These are phyloP conservation scores for Apis florea DNA, from an alignment of 1,140 invertebrate species.

Conservation along the genomic window DNA sequence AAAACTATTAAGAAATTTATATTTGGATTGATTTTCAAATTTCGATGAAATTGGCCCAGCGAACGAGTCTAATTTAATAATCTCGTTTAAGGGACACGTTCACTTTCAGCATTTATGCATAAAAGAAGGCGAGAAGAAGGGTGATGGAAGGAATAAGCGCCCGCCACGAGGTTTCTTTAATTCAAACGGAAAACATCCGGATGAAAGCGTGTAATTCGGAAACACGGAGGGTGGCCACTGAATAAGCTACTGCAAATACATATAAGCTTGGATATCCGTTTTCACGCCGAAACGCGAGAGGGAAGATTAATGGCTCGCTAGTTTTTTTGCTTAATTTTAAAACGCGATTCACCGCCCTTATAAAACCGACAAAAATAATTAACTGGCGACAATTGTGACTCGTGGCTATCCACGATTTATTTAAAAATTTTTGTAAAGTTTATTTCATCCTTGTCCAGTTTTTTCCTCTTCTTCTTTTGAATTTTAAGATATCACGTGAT, in stretches of 20 bases:
- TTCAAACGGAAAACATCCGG: background rate
- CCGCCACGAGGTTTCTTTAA: background rate
- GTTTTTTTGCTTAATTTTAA: background rate
- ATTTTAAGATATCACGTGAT: no score
- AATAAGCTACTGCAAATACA: background rate
- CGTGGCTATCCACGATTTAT: background rate
- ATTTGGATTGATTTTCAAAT: no score
- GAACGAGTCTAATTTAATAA: no score
- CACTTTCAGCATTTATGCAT: background rate
- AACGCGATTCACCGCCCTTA: background rate
- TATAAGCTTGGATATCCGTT: background rate
- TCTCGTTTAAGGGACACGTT: background rate
- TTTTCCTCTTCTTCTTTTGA: background rate
- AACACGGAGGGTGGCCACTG: background rate
- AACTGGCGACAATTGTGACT: background rate
- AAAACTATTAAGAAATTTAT: no score
- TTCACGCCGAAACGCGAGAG: background rate
- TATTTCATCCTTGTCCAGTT: background rate
- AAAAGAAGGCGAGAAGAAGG: background rate
- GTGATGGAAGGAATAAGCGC: background rate
- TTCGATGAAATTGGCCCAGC: no score
- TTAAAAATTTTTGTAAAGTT: background rate
- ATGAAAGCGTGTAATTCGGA: conserved; percentile 4
- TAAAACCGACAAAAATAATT: background rate
- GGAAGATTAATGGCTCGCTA: background rate